Base-by-base conservation (phyloP, 2,113 vertebrate species). In the Amazona guildingii region DNA sequence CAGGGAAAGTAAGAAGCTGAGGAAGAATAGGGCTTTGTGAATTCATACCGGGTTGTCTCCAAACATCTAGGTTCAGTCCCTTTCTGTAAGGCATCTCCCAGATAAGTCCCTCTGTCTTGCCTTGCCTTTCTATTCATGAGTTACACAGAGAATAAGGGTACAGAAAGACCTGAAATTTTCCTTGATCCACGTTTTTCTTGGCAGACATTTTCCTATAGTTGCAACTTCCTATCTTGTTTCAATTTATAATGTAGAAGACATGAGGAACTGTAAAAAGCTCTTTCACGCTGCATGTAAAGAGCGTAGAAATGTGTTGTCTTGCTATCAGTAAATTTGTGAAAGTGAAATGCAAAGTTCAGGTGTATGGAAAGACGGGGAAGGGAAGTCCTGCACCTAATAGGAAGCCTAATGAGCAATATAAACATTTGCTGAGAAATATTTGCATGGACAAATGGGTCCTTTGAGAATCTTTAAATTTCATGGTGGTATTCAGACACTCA, bases 401-500 rank as follows among this genome's bases (percentile, higher is more conserved):
- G 67, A 68, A 72, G 63, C 5, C 8, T n/a, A 73, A 64, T 17
- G 8, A 61, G 23, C 43, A 73, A 33, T 5, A 18, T 31, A 31
- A 80, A 48, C 35, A 31, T 1, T 24, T 28, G 4, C 20, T 54
- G n/a, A 49, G 46, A 76, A 88, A 33, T 43, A 24, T 61, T 14
- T 82, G 6, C 2, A 2, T 2, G 17, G 35, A 54, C 41, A 43
- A 63, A 61, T 4, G 7, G 1, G 10, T 67, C 17, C 80, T 70
- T 74, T n/a, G 41, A 59, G 18, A 55, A 74, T 19, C 37, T 46
- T 67, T 35, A 21, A 3, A 81, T 67, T 54, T 66, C 11, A 7
- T 0, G 0, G 25, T 54, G 39, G 55, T n/a, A 63, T 72, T 55
- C 52, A 69, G 73, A 64, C n/a, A 66, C 3, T 1, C 37, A 54